These are phyloP conservation scores for Diaperis boleti DNA, from an alignment of 2,888 invertebrate genomes.

Conservation along the genomic window DNA sequence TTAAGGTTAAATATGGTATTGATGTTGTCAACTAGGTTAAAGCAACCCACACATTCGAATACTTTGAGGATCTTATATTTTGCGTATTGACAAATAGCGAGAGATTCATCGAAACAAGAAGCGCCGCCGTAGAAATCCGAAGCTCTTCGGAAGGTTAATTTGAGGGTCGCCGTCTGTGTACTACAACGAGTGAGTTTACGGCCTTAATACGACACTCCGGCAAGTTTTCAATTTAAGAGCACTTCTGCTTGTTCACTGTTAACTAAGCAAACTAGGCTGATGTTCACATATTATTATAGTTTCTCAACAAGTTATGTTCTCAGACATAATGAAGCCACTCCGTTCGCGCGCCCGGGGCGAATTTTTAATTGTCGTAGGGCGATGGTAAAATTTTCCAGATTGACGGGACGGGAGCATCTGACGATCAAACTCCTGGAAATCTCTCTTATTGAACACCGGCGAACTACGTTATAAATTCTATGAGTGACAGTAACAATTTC, in stretches of 20 bases:
- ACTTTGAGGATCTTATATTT: too few relatives aligned
- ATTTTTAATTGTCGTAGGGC: neutral
- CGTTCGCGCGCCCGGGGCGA: neutral
- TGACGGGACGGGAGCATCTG: too few relatives aligned
- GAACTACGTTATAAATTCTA: too few relatives aligned
- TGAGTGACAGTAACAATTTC: too few relatives aligned
- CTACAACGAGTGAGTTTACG: constrained; percentile 15
- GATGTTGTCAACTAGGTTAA: too few relatives aligned
- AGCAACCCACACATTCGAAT: too few relatives aligned
- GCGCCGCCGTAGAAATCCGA: neutral
- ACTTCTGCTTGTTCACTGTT: constrained; percentile 14
- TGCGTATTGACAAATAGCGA: too few relatives aligned
- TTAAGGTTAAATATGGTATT: too few relatives aligned
- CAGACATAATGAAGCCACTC: constrained; percentile 5
- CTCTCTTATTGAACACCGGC: too few relatives aligned
- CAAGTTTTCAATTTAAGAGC: constrained; percentile 23
- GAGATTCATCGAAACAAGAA: neutral
- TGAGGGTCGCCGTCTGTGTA: constrained; percentile 1
- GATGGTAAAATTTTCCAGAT: too few relatives aligned
- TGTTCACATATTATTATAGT: constrained; percentile 14
- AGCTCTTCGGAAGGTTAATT: constrained; percentile 3
- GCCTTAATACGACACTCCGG: constrained; percentile 8
- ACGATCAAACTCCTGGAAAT: too few relatives aligned
- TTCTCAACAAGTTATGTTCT: constrained; percentile 15
- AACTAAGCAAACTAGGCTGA: constrained; percentile 18